Evolutionary conservation across 2,888 invertebrate genomes (phyloP).

Genomic region (Ormyrus labotus): DNA sequence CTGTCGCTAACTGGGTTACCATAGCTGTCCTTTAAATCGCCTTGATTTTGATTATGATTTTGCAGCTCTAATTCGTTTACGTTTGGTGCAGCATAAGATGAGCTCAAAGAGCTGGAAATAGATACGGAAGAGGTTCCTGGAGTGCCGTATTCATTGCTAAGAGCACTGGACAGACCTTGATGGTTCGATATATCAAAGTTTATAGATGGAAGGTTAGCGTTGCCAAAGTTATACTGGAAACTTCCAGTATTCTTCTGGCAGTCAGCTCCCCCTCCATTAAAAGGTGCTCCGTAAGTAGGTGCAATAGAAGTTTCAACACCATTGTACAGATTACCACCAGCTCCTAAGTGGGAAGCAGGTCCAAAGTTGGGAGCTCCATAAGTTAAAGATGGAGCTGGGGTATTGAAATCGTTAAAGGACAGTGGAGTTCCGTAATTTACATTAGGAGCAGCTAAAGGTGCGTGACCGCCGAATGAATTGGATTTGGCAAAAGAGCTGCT

Average conservation of each 20-base stretch:
- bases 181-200: conserved; percentile 39
- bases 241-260: conserved; percentile 59
- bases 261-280: conserved; percentile 58
- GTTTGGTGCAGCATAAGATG: conserved; percentile 59
- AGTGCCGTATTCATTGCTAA: conserved; percentile 11
- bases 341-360: conserved; percentile 65
- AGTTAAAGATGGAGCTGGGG: conserved; percentile 70
- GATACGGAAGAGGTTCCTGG: not conserved
- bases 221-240: conserved; percentile 53
- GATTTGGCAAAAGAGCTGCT: conserved; percentile 27
- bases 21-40: conserved; percentile 70
- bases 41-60: conserved; percentile 62
- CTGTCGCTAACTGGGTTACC: conserved; percentile 66
- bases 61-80: conserved; percentile 68
- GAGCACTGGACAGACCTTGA: conserved; percentile 38
- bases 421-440: conserved; percentile 72
- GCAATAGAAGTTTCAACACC: conserved; percentile 60
- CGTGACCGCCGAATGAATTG: conserved; percentile 53
- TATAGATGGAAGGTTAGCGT: conserved; percentile 4
- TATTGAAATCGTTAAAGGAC: conserved; percentile 70
- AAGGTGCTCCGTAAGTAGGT: conserved; percentile 67
- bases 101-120: conserved; percentile 40
- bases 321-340: conserved; percentile 68
- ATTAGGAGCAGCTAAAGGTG: conserved; percentile 70
- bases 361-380: conserved; percentile 73